These are phyloP conservation scores for Aporophyla lueneburgensis DNA, from an alignment of 2,888 invertebrate genomes.

Conservation along the genomic window DNA sequence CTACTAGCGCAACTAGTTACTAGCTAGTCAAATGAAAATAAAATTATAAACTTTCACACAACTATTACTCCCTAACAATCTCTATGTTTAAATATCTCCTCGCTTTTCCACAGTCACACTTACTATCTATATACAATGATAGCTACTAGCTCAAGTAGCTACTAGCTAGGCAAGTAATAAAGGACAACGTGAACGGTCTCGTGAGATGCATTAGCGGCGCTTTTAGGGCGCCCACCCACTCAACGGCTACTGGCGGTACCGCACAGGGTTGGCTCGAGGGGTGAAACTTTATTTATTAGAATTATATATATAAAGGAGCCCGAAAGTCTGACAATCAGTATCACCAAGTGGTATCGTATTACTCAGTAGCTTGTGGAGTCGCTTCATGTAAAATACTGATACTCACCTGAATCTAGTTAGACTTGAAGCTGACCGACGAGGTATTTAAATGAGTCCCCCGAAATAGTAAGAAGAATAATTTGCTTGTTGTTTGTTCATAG, in stretches of 20 bases:
- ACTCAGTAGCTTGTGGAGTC: too few species aligned
- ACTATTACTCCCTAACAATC: not conserved
- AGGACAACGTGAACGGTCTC: conserved; percentile 71
- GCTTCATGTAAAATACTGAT: too few species aligned
- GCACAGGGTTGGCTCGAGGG: conserved; percentile 74
- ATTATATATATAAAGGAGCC: not conserved
- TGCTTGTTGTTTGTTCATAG: too few species aligned
- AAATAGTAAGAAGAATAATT: too few species aligned
- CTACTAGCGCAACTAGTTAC: too few species aligned
- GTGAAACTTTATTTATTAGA: conserved; percentile 5
- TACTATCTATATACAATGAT: not conserved
- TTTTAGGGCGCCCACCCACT: conserved; percentile 84
- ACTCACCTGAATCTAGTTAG: too few species aligned
- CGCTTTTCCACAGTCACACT: not conserved
- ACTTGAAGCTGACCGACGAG: too few species aligned
- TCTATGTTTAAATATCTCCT: not conserved
- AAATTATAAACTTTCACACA: not conserved
- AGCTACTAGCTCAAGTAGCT: conserved; percentile 52
- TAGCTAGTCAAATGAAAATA: too few species aligned
- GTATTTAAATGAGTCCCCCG: too few species aligned
- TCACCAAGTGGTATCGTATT: too few species aligned
- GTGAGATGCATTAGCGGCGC: conserved; percentile 84
- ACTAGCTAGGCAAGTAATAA: conserved; percentile 52
- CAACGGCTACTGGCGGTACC: conserved; percentile 75
- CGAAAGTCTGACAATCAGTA: too few species aligned